Conservation (phyloP, 2,888 invertebrate genomes). For the Auanema freiburgensis region DNA sequence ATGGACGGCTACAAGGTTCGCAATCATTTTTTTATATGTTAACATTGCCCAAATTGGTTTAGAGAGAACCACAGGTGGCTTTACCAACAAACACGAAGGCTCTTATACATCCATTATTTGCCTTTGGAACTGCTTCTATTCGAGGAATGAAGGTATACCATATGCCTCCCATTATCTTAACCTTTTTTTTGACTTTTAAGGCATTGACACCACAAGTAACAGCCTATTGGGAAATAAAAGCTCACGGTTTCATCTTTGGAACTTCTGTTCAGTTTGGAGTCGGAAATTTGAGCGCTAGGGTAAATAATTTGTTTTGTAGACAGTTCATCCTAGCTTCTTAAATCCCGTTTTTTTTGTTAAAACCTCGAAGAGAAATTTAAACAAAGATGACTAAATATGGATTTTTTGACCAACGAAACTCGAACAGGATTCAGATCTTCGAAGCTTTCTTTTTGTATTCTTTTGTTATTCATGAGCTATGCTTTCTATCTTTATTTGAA, state of each 20-base stretch:
- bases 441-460: too few species aligned
- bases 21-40: too few species aligned
- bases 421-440: too few species aligned
- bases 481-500: too few species aligned
- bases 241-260: conserved; percentile 31
- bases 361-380: too few species aligned
- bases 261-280: conserved; percentile 53
- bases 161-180: too few species aligned
- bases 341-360: background rate
- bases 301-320: conserved; percentile 2
- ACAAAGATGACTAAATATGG: too few species aligned
- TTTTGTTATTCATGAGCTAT: too few species aligned
- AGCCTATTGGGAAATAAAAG: conserved; percentile 48
- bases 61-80: too few species aligned
- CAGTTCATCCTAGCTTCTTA: background rate
- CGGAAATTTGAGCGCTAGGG: conserved; percentile 24
- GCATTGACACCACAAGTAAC: conserved; percentile 25
- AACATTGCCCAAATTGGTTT: too few species aligned
- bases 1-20: too few species aligned
- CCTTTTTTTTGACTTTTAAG: conserved; percentile 7
- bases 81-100: conserved; percentile 10
- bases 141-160: conserved; percentile 21
- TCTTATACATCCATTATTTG: conserved; percentile 38
- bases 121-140: conserved; percentile 33
- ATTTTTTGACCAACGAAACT: too few species aligned